Conservation (phyloP, 2,888 invertebrate genomes). For the Lasioglossum zephyrum region DNA sequence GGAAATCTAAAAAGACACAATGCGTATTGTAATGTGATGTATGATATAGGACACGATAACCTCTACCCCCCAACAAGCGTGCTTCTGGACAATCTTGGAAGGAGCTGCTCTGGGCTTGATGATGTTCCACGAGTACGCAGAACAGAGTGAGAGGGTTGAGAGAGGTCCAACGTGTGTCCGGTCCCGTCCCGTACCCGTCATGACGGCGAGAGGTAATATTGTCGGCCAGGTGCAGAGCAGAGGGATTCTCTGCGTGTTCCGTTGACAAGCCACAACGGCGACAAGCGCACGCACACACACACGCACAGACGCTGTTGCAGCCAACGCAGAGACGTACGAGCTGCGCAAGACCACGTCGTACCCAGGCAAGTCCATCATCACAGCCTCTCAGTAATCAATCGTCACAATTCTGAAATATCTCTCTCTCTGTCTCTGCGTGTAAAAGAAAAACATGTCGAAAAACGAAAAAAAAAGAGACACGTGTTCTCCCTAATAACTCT, state of each 20-base stretch:
- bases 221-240: constrained; percentile 54
- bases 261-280: constrained; percentile 37
- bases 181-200: constrained; percentile 17
- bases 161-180: constrained; percentile 53
- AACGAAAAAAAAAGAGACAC: neutral
- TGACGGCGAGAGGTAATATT: constrained; percentile 66
- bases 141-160: constrained; percentile 21
- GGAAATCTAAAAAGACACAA: constrained; percentile 57
- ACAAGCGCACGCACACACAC: neutral
- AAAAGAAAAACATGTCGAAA: neutral
- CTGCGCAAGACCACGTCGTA: constrained; percentile 57
- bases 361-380: constrained; percentile 66
- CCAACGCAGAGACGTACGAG: constrained; percentile 55
- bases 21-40: constrained; percentile 76
- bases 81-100: constrained; percentile 68
- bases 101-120: constrained; percentile 61
- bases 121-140: constrained; percentile 58
- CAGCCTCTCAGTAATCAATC: constrained; percentile 39
- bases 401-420: constrained; percentile 37
- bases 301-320: constrained; percentile 25
- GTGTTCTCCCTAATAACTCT: constrained; percentile 12
- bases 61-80: constrained; percentile 54
- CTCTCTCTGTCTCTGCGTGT: neutral
- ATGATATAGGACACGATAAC: constrained; percentile 76
- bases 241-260: constrained; percentile 41